Percentiles rank a stretch among this genome's conserved stretches.
Conservation (phyloP, 2,113 vertebrate genomes). For the Eubucco bourcierii region DNA sequence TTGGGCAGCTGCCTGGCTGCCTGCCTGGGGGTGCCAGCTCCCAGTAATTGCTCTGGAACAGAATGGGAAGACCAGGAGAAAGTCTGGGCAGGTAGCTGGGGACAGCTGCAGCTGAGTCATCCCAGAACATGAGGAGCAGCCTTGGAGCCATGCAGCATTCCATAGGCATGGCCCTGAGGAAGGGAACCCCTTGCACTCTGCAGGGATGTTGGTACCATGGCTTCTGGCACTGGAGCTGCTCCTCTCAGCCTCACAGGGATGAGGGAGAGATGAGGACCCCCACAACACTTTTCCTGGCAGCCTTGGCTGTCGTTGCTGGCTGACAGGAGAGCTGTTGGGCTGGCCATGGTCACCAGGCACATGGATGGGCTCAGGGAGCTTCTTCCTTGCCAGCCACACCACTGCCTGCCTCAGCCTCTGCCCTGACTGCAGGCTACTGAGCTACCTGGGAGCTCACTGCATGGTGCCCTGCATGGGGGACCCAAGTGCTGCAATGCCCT, state of each 20-base stretch:
- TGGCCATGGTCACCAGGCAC: accelerated
- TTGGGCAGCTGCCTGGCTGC: slow-evolving; percentile 49
- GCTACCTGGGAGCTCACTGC: accelerated
- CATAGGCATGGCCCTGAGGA: accelerated
- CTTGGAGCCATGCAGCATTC: not conserved
- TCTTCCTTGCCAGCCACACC: accelerated
- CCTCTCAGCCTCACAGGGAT: accelerated
- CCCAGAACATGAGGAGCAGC: accelerated
- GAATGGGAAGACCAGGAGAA: accelerated
- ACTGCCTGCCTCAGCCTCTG: not conserved
- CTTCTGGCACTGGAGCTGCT: accelerated
- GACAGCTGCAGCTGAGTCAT: not conserved
- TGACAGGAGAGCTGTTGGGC: not conserved
- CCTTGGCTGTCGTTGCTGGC: not conserved
- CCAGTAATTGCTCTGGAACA: not conserved
- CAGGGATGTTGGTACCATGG: accelerated
- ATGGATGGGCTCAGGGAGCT: accelerated
- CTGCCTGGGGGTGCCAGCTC: not conserved
- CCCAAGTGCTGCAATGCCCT: not conserved
- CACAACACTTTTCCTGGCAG: not conserved
- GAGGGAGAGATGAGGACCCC: not conserved
- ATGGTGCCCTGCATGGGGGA: not conserved
- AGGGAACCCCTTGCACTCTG: not conserved
- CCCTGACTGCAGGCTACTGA: accelerated
- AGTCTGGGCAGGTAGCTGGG: not conserved